Evolutionary conservation across 2,113 vertebrate species (phyloP).

Genomic region (Bufo gargarizans): DNA sequence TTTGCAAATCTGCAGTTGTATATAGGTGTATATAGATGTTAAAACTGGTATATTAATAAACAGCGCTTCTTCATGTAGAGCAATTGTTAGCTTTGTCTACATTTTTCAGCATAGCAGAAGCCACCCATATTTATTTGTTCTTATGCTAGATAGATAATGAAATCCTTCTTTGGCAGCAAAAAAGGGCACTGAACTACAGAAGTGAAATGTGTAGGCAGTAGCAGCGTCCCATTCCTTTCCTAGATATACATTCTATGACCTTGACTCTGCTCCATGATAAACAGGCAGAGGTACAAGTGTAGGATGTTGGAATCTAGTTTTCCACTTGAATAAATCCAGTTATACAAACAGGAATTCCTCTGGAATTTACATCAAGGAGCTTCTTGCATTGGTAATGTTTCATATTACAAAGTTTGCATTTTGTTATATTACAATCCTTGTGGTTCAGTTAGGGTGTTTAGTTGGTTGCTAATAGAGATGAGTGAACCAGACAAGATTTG

Average conservation of each 20-base stretch:
- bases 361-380: slow-evolving; percentile 32
- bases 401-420: background rate
- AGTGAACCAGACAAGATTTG: no score
- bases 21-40: no score
- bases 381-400: background rate
- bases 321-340: slow-evolving; percentile 51
- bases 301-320: slow-evolving; percentile 54
- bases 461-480: no score
- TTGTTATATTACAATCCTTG: background rate
- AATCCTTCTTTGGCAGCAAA: background rate
- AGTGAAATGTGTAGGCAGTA: background rate
- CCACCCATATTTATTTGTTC: background rate
- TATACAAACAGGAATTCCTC: slow-evolving; percentile 40
- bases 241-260: slow-evolving; percentile 43
- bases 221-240: background rate
- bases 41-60: background rate
- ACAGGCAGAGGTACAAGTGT: slow-evolving; percentile 54
- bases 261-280: slow-evolving; percentile 54
- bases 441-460: background rate
- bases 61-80: background rate
- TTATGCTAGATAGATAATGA: background rate
- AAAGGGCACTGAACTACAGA: no score
- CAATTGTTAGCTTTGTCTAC: background rate
- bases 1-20: no score
- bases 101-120: background rate